A percentile compares a stretch with the other conserved stretches of the same genome.
These are phyloP conservation scores for Lasius platythorax DNA, from an alignment of 2,888 invertebrate species.

Conservation along the genomic window DNA sequence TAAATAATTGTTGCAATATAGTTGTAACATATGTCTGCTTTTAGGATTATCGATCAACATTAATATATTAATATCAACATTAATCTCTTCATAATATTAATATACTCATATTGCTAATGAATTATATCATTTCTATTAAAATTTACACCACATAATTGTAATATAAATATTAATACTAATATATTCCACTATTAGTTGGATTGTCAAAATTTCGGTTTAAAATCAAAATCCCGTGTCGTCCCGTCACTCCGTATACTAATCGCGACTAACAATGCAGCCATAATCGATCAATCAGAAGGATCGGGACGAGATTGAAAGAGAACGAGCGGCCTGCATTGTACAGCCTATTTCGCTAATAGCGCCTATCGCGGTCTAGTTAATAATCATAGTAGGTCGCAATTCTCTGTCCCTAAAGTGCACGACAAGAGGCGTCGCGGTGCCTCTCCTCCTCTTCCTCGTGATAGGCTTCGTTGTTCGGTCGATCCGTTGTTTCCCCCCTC, in stretches of 20 bases:
- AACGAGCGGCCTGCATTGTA: slow-evolving; percentile 23
- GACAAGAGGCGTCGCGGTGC: slow-evolving; percentile 12
- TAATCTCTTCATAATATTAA: neutral
- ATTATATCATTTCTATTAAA: neutral
- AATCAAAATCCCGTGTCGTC: neutral
- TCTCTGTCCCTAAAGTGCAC: slow-evolving; percentile 33
- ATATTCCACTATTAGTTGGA: neutral
- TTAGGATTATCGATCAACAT: neutral
- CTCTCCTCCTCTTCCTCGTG: neutral
- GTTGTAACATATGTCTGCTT: neutral
- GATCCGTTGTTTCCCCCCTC: neutral
- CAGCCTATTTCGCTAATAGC: slow-evolving; percentile 41
- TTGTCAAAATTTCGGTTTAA: neutral
- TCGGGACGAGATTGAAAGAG: slow-evolving; percentile 16
- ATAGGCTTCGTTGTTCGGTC: slow-evolving; percentile 9
- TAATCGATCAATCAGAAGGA: slow-evolving; percentile 1
- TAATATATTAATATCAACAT: neutral
- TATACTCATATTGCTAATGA: neutral
- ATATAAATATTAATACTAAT: neutral
- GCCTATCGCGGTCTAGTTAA: slow-evolving; percentile 46
- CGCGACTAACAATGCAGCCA: neutral
- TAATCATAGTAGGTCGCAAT: slow-evolving; percentile 16
- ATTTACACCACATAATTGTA: neutral
- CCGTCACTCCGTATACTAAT: neutral
- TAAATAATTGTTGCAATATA: neutral